These are phyloP conservation scores for Sciurus niger DNA, from an alignment of 2,113 vertebrate genomes.

Conservation along the genomic window DNA sequence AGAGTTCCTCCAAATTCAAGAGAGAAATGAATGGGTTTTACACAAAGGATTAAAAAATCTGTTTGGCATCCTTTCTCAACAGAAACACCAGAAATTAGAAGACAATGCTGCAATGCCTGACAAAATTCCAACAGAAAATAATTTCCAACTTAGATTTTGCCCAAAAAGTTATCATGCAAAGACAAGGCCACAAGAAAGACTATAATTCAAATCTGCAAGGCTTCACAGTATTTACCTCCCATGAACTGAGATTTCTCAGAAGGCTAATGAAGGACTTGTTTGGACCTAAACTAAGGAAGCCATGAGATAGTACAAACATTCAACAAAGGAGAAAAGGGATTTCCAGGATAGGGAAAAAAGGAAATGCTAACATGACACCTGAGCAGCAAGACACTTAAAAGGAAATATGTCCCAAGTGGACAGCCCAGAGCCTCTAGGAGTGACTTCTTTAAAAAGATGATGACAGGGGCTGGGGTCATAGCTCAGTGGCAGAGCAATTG, in stretches of 20 bases:
- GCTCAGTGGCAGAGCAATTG: too few species aligned
- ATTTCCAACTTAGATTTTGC: background rate
- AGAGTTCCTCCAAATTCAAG: background rate
- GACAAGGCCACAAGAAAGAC: background rate
- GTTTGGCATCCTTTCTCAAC: background rate
- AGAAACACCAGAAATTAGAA: background rate
- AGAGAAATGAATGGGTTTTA: background rate
- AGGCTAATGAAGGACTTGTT: background rate
- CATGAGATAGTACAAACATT: background rate
- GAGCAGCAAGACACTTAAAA: background rate
- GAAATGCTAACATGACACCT: background rate
- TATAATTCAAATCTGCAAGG: background rate
- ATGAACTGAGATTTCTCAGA: background rate
- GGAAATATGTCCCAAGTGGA: background rate
- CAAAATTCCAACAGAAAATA: conserved; percentile 2
- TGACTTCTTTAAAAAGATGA: background rate
- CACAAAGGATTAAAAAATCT: background rate
- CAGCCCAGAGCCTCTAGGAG: background rate
- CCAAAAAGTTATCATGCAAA: background rate
- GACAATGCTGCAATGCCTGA: background rate
- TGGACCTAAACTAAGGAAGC: background rate
- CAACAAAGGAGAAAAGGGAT: background rate
- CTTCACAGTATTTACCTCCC: background rate
- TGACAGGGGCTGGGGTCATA: too few species aligned
- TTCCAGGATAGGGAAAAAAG: background rate